Base-by-base conservation (phyloP, 1,140 invertebrate species). In the Nephila pilipes region DNA sequence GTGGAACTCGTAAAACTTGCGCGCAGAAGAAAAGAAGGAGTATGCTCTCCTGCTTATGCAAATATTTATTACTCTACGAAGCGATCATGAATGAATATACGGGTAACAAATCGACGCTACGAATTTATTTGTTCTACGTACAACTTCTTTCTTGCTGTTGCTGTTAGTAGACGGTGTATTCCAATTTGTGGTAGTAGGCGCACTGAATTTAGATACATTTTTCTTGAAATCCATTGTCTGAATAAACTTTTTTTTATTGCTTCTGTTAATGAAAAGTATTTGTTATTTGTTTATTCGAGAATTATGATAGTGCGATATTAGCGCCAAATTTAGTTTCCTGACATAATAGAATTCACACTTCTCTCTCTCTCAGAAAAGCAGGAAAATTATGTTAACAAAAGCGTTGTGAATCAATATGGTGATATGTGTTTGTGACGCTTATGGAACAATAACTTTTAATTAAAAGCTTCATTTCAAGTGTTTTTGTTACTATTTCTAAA, bases 21-120 rank as follows among this genome's bases (percentile, higher is more conserved):
- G n/a, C 63, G 25, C 36, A 46, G n/a, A 36, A 46, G 18, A 1
- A 46, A 80, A 46, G 46, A 81, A 79, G 46, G 80, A 58, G 57
- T 32, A 81, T 20, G 14, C 54, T 81, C 75, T 18, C 32, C n/a
- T 81, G 80, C n/a, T 57, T 90, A 90, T 90, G 88, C 88, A 90
- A 90, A 90, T 90, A 90, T 90, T 90, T 90, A 90, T 81, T 80
- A 60, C 88, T 90, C 75, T 38, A 32, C 54, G 88, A 81, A 65
- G 63, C 25, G n/a, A 65, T 65, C 63, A 65, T 65, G 63, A 65
- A 65, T 65, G 63, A 65, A 65, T 65, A 65, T 65, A 65, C n/a
- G 63, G 63, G 63, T 65, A 65, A 65, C 63, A 65, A 65, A 65
- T 65, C 63, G 63, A 65, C 63, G 63, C 63, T 8, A n/a, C n/a